Base-by-base conservation (phyloP, 2,888 invertebrate species). In the Branchipolynoe longqiensis region DNA sequence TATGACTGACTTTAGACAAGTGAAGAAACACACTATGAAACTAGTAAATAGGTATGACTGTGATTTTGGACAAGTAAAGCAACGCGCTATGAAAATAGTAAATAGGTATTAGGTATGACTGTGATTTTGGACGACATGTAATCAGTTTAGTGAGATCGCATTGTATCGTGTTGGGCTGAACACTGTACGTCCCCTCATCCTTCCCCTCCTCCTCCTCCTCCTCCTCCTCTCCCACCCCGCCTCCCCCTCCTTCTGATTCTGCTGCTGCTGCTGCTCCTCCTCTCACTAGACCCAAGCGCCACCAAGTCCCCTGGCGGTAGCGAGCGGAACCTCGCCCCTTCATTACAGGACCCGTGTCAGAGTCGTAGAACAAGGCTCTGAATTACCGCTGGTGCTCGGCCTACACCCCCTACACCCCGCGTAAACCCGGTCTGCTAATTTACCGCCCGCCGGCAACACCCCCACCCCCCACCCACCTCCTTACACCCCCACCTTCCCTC, bases 391-490 rank as follows among this genome's bases (percentile, higher is more conserved):
- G 69, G 69, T 12, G 36, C 36, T 14, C 38, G 25, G 69, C 69
- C 69, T 36, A 69, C 38, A 69, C 69, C 36, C 36, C 36, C 69
- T 38, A 38, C 33, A 38, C 33, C 69, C 69, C 33, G 36, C 38
- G 69, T 33, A 69, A 69, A 69, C 58, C 69, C 36, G 69, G n/a
- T 38, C 69, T 69, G 69, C 69, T 69, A 69, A 69, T 69, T 69
- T 33, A 25, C 38, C 38, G 36, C n/a, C 69, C 38, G n/a, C 69
- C 36, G 69, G 36, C 25, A 38, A 69, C 69, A 69, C 36, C 18
- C 14, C 69, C 12, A 38, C 12, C 38, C 25, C 69, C 38, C 38
- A 69, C 22, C 69, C 62, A 62, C 12, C n/a, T 31, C 62, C 25
- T 1, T 25, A 73, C 73, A 73, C 18, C 22, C 8, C 38, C 22